A percentile compares a stretch with the other conserved stretches of the same genome.
Evolutionary conservation across 2,113 vertebrate species (phyloP).

Genomic region (Cinclus cinclus): DNA sequence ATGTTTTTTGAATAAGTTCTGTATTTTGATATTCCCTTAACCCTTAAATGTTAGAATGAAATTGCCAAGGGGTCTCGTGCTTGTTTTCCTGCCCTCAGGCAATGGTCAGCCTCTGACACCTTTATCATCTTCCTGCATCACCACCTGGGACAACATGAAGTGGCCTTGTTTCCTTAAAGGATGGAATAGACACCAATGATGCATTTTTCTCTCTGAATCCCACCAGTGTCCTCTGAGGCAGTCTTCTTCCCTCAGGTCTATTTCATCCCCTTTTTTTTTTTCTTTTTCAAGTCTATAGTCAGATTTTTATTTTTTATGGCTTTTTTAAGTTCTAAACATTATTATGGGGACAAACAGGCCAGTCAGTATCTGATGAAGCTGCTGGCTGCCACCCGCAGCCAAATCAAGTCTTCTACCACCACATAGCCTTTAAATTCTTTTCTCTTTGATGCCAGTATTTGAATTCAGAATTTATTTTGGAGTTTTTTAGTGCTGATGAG

Average conservation of each 20-base stretch:
- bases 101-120: background rate
- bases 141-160: background rate
- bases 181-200: background rate
- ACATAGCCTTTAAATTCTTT: background rate
- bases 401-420: background rate
- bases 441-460: background rate
- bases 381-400: background rate
- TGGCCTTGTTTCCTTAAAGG: background rate
- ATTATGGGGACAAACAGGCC: background rate
- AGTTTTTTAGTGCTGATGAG: background rate
- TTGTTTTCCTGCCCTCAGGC: constrained; percentile 16
- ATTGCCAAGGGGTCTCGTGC: background rate
- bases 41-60: background rate
- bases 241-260: background rate
- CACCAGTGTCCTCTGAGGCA: background rate
- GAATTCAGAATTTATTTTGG: background rate
- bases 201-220: background rate
- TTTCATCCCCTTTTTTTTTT: background rate
- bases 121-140: background rate
- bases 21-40: background rate
- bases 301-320: background rate
- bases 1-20: background rate
- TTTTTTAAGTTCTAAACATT: background rate
- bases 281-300: background rate
- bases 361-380: background rate